These are phyloP conservation scores for Margarornis squamiger DNA, from an alignment of 2,797 vertebrate genomes.

Conservation along the genomic window DNA sequence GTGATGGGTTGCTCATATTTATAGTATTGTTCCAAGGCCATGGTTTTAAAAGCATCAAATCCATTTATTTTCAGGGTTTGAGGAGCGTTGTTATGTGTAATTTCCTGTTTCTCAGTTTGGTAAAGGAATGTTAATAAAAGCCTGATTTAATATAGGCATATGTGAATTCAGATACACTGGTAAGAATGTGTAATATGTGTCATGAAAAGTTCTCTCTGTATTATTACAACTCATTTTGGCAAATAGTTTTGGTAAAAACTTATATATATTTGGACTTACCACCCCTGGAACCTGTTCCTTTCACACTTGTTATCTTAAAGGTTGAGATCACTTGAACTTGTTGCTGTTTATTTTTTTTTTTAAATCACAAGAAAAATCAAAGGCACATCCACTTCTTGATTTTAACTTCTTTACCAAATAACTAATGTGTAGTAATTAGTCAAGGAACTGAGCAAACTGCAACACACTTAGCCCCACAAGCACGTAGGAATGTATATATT, in stretches of 20 bases:
- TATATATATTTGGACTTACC: background rate
- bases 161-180: background rate
- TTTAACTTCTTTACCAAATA: background rate
- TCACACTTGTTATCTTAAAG: background rate
- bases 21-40: background rate
- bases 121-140: background rate
- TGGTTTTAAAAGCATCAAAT: background rate
- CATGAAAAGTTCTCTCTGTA: background rate
- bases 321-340: background rate
- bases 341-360: background rate
- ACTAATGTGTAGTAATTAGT: background rate
- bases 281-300: background rate
- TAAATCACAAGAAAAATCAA: background rate
- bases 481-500: background rate
- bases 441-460: background rate
- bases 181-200: background rate
- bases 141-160: background rate
- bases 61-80: background rate
- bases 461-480: background rate
- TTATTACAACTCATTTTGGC: background rate
- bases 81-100: background rate
- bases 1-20: background rate
- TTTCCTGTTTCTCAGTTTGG: background rate
- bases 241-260: background rate
- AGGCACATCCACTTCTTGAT: background rate